Base-by-base conservation (phyloP, 1,140 invertebrate genomes). In the Globodera rostochiensis region DNA sequence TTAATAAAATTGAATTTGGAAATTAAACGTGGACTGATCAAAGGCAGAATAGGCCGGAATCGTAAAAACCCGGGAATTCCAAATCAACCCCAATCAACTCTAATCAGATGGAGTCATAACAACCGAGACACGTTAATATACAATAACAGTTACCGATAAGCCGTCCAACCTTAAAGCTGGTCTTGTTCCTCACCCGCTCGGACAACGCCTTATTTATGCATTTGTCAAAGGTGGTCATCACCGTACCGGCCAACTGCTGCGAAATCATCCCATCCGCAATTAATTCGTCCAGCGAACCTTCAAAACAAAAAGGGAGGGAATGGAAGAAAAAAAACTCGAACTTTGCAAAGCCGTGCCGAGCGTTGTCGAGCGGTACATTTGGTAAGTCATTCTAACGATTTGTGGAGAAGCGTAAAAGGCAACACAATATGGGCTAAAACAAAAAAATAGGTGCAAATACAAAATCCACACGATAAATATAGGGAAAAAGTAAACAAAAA, bases 321-420 rank as follows among this genome's bases (percentile, higher is more conserved):
- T 13, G 13, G 3, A 19, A 15, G 57, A 71, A 71, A 25, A 11
- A 11, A 36, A 1, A 36, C 36, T 21, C 47, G 13, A 2, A 77
- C 74, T 96, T 91, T 98, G 96, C 73, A 99, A 91, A 1, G 96
- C 97, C 90, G 96, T 95, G 0, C 97, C 97, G 82, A 99, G 92
- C 1, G 97, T 99, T 19, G 97, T 98, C 88, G 98, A 98, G 91
- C 97, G 93, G 90, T 99, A 98, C 21, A 98, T 91, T 91, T 98
- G 96, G 92, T 99, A 98, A 84, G 94, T 93, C 95, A 96, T 96
- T 90, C 97, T 87, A 11, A 7, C 21, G 45, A 46, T 46, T 45
- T 15, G 47, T 81, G 1, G 82, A 82, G 50, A 6, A 81, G 25
- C 13, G 11, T 82, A 60, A 67, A 57, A 36, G 21, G 64, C 19